A percentile compares a stretch with the other conserved stretches of the same genome.
phyloP scores from a whole-genome alignment of 2,888 invertebrate species.

The Chirona hameri region DNA sequence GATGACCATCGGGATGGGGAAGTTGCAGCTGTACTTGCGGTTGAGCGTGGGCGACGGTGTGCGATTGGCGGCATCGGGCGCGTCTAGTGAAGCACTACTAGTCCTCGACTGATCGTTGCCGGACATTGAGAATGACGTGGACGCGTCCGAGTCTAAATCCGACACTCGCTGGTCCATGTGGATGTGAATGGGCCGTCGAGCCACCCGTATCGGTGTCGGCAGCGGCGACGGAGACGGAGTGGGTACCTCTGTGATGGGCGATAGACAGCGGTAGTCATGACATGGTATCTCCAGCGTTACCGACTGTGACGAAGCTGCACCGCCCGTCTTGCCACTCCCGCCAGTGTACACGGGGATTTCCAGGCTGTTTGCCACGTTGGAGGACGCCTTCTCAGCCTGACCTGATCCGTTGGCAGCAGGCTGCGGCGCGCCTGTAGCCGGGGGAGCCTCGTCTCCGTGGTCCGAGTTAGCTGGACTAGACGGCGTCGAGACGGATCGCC shows the following conservation, averaged over 20 bases:
- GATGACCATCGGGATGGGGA: constrained; percentile 25
- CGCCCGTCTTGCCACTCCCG: constrained; percentile 10
- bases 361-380: background rate
- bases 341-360: background rate
- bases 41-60: constrained; percentile 9
- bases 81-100: background rate
- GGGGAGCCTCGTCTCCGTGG: constrained; percentile 26
- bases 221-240: constrained; percentile 58
- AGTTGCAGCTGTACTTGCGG: constrained; percentile 24
- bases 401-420: background rate
- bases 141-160: constrained; percentile 9
- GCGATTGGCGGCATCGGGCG: background rate
- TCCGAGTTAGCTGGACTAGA: constrained; percentile 33
- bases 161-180: constrained; percentile 1
- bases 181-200: background rate
- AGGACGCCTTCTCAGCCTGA: background rate
- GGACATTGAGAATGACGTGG: background rate
- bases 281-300: constrained; percentile 73
- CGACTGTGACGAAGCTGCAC: constrained; percentile 29
- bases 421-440: background rate
- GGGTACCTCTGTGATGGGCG: constrained; percentile 72
- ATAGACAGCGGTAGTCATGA: constrained; percentile 56
- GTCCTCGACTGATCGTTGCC: constrained; percentile 23
- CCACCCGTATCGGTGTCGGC: constrained; percentile 57
- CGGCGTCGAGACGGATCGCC: background rate